Evolutionary conservation across 2,113 vertebrate genomes (phyloP).

Genomic region (Heteronetta atricapilla): DNA sequence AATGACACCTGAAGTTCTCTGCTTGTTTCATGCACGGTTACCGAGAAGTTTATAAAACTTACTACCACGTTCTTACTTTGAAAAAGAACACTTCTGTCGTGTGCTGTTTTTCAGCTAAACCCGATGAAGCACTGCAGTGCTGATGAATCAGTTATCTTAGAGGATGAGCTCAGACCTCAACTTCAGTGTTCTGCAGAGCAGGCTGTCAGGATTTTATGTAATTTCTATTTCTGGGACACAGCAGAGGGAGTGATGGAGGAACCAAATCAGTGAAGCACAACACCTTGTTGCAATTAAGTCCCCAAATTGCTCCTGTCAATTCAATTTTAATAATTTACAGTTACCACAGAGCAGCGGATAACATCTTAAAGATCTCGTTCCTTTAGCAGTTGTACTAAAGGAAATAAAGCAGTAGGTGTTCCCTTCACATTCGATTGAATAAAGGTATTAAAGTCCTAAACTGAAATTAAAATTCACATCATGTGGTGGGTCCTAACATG

Average conservation of each 20-base stretch:
- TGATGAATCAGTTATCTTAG: slow-evolving; percentile 7
- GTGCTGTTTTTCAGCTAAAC: background rate
- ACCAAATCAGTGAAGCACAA: background rate
- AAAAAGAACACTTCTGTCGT: background rate
- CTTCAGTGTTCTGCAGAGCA: background rate
- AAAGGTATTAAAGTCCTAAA: background rate
- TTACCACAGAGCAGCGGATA: background rate
- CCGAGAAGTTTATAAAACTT: background rate
- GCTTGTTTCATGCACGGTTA: background rate
- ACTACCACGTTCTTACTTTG: background rate
- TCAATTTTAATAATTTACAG: background rate
- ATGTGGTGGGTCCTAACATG: slow-evolving; percentile 10
- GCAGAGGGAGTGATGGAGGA: background rate
- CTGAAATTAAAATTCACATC: slow-evolving; percentile 4
- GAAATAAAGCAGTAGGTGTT: background rate
- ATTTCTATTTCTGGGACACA: background rate
- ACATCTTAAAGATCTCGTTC: background rate
- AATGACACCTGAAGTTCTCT: background rate
- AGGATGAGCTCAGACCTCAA: slow-evolving; percentile 20
- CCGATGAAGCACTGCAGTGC: background rate
- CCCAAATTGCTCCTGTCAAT: background rate
- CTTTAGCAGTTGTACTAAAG: background rate
- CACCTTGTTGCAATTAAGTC: background rate
- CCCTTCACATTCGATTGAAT: background rate
- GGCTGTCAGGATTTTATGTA: background rate